Evolutionary conservation across 1,140 invertebrate species (phyloP).

Genomic region (Heliconius hewitsoni): DNA sequence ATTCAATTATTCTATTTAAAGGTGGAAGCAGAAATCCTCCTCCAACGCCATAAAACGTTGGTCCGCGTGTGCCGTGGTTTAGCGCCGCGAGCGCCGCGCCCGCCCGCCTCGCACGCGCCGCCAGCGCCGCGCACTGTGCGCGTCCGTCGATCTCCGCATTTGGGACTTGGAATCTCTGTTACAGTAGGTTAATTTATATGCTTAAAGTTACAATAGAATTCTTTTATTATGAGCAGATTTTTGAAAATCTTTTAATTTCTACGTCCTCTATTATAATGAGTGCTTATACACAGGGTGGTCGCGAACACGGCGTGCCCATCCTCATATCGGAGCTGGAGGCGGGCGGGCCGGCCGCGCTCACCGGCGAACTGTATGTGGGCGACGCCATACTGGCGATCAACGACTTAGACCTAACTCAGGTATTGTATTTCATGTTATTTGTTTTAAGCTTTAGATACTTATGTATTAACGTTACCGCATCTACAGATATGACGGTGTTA

Average conservation of each 20-base stretch:
- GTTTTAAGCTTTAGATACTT: too few species aligned
- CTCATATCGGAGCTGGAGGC: conserved; percentile 92
- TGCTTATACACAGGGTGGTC: conserved; percentile 84
- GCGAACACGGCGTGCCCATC: conserved; percentile 92
- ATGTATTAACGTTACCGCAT: too few species aligned
- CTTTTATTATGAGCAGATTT: too few species aligned
- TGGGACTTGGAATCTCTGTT: conserved; percentile 91
- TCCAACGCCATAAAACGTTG: conserved; percentile 92
- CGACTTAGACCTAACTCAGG: conserved; percentile 86
- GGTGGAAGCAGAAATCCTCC: conserved; percentile 91
- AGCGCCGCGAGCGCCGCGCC: conserved; percentile 53
- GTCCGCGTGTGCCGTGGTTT: conserved; percentile 81
- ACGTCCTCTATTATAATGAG: too few species aligned
- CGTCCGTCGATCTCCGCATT: conserved; percentile 85
- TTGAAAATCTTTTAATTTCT: too few species aligned
- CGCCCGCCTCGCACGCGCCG: conserved; percentile 66
- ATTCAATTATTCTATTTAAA: conserved; percentile 52
- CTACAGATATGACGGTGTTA: too few species aligned
- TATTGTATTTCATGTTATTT: conserved; percentile 49
- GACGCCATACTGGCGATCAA: conserved; percentile 92
- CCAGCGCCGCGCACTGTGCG: conserved; percentile 82
- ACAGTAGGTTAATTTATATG: conserved; percentile 80
- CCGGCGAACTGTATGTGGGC: conserved; percentile 88
- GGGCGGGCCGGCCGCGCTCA: conserved; percentile 87
- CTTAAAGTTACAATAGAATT: too few species aligned